Base-by-base conservation (phyloP, 2,113 vertebrate species). In the zebrafish (Danio rerio) region DNA sequence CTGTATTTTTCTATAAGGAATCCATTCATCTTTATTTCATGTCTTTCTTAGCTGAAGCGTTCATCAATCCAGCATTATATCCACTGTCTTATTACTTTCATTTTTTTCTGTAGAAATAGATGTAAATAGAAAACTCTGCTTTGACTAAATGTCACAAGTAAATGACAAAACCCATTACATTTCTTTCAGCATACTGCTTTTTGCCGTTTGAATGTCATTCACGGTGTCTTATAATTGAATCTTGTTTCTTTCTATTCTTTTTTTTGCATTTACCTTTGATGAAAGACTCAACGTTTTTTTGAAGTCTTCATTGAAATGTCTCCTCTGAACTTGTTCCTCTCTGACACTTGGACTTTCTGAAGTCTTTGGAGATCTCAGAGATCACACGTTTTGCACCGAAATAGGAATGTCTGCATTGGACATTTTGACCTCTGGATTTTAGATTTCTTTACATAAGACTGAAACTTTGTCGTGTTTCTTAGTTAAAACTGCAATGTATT, bases 21-120 rank as follows among this genome's bases (percentile, higher is more conserved):
- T 15, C 43, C 52, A 86, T 88, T 89, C 65, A 55, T 90, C 87
- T 89, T 83, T 83, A 81, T 89, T 89, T 53, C 47, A 81, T 88
- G 88, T 85, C 89, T 83, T 77, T 45, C 18, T 66, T 50, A 63
- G 7, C 52, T 56, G 21, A 81, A 49, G 81, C 66, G 82, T 71
- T 20, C 62, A 70, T 56, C 78, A 75, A 81, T 86, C 8, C 31
- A 31, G 31, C n/a, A n/a, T n/a, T 31, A 31, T 3, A 68, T 68
- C 9, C 47, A 21, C 53, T 45, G 10, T 21, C 12, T n/a, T 47
- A 7, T 55, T 43, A 7, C 11, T 81, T 58, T 82, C n/a, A 81
- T 66, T 61, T 55, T 73, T 9, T 6, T 53, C 31, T 31, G 31
- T 56, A 6, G 7, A 18, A 21, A n/a, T 49, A 50, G 61, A 62